These are phyloP conservation scores for sheep (Ovis aries) DNA, from an alignment of 2,113 vertebrate species.

Conservation along the genomic window ARS-UI_Ramb_v3.0 NC_056057.1:1126501-1127000, in stretches of 20 bases:
- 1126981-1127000: slow-evolving; percentile 45
- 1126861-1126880: slow-evolving; percentile 69
- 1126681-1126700: slow-evolving; percentile 73
- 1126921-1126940: slow-evolving; percentile 69
- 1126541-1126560: neutral
- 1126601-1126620: slow-evolving; percentile 44
- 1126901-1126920: slow-evolving; percentile 76
- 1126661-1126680: slow-evolving; percentile 65
- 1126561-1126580: slow-evolving; percentile 36
- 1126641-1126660: slow-evolving; percentile 55
- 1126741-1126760: slow-evolving; percentile 63
- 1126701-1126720: slow-evolving; percentile 70
- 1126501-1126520: slow-evolving; percentile 36
- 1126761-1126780: slow-evolving; percentile 5
- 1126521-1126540: slow-evolving; percentile 17
- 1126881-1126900: slow-evolving; percentile 67
- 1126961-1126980: slow-evolving; percentile 63
- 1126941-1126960: slow-evolving; percentile 73
- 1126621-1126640: slow-evolving; percentile 37
- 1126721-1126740: slow-evolving; percentile 72
- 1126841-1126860: slow-evolving; percentile 68
- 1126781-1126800: slow-evolving; percentile 48
- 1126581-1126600: slow-evolving; percentile 2
- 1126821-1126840: slow-evolving; percentile 62
- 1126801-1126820: slow-evolving; percentile 69